Conservation (phyloP, 2,888 invertebrate species). For the Dryobota labecula region DNA sequence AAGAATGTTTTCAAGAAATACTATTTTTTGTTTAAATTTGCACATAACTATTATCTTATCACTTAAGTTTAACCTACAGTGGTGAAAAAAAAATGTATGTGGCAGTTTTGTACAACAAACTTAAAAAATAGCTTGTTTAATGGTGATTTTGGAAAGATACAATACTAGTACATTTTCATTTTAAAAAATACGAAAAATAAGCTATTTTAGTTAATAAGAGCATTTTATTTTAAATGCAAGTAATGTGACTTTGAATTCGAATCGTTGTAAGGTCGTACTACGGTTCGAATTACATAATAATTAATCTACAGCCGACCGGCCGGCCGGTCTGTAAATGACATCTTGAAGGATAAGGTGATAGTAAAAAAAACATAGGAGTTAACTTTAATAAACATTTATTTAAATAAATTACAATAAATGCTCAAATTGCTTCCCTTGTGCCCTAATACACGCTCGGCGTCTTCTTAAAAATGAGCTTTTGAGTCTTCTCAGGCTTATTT, state of each 20-base stretch:
- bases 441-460: conserved; percentile 16
- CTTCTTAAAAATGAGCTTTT: no score
- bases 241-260: no score
- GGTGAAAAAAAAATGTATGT: conserved; percentile 15
- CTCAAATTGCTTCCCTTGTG: conserved; percentile 16
- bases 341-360: conserved; percentile 22
- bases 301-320: no score
- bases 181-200: no score
- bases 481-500: no score
- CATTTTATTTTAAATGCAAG: no score
- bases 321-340: conserved; percentile 25
- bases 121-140: conserved; percentile 14
- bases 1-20: no score
- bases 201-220: no score
- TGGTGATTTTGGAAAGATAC: conserved; percentile 11
- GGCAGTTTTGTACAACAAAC: conserved; percentile 19
- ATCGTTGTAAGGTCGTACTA: no score
- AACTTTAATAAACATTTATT: conserved; percentile 6
- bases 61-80: neutral
- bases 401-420: conserved; percentile 19
- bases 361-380: conserved; percentile 3
- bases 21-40: conserved; percentile 12
- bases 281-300: no score
- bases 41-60: conserved; percentile 11
- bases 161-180: conserved; percentile 17